Evolutionary conservation across 2,113 vertebrate genomes (phyloP).

Genomic region (Himantopus leucocephalus): DNA sequence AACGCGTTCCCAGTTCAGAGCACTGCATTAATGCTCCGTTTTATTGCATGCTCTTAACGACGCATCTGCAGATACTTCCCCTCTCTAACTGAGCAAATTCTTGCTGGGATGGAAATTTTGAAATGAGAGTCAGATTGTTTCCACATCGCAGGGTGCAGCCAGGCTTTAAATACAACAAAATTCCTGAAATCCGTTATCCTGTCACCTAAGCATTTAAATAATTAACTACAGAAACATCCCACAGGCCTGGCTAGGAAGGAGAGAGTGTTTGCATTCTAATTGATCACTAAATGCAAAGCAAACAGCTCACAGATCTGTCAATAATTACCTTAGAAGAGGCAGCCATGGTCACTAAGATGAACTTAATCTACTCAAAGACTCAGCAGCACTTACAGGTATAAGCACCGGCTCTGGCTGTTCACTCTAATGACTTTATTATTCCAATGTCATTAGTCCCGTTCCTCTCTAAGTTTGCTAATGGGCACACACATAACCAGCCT

Average conservation of each 20-base stretch:
- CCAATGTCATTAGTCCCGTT: slow-evolving; percentile 67
- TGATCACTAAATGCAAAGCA: slow-evolving; percentile 38
- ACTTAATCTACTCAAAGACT: slow-evolving; percentile 50
- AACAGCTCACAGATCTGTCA: slow-evolving; percentile 51
- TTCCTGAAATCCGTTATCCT: slow-evolving; percentile 32
- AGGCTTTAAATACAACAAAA: slow-evolving; percentile 31
- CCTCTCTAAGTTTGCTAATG: slow-evolving; percentile 70
- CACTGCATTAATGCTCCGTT: background rate
- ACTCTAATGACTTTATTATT: slow-evolving; percentile 73
- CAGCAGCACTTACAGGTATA: slow-evolving; percentile 40
- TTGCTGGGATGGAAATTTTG: slow-evolving; percentile 60
- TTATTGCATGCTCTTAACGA: slow-evolving; percentile 56
- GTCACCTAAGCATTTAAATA: slow-evolving; percentile 54
- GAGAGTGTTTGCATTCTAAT: slow-evolving; percentile 62
- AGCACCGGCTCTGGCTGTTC: slow-evolving; percentile 52
- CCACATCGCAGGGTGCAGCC: slow-evolving; percentile 52
- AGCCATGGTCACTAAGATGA: slow-evolving; percentile 27
- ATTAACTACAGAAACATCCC: slow-evolving; percentile 62
- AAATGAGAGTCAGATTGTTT: slow-evolving; percentile 48
- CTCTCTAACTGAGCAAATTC: slow-evolving; percentile 39
- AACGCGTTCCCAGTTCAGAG: background rate
- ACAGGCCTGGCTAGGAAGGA: slow-evolving; percentile 8
- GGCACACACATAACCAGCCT: slow-evolving; percentile 33
- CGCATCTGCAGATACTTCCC: slow-evolving; percentile 53
- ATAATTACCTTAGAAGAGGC: slow-evolving; percentile 60